Conservation (phyloP, 2,113 vertebrate genomes). For the Notechis scutatus region DNA sequence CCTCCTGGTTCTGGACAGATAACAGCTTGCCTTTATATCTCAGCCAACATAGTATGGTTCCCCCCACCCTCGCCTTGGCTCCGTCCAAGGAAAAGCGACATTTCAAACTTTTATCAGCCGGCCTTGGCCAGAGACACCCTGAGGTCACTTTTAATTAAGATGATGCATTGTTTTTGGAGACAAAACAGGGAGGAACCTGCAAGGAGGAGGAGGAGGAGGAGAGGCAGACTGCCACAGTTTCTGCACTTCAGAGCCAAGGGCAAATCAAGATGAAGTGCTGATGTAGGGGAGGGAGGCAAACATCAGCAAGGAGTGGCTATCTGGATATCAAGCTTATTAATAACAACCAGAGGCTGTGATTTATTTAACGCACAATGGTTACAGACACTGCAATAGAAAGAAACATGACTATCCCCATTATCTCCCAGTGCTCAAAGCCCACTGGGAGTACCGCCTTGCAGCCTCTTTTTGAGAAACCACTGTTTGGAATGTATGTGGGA, state of each 20-base stretch:
- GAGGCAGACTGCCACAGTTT: not conserved
- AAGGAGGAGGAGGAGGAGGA: not conserved
- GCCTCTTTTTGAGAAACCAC: not conserved
- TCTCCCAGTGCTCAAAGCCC: not conserved
- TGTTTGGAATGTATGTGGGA: not conserved
- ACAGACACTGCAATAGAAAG: not conserved
- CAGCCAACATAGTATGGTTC: not conserved
- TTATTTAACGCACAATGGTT: not conserved
- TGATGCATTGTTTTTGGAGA: not conserved
- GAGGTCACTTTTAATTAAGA: slow-evolving; percentile 5
- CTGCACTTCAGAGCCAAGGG: not conserved
- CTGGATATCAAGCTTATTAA: not conserved
- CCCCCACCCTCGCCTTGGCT: not conserved
- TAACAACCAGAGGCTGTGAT: not conserved
- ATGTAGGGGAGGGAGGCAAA: not conserved
- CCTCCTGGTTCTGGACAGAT: not conserved
- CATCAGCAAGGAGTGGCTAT: not conserved
- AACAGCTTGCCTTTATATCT: not conserved
- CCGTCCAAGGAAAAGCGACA: not conserved
- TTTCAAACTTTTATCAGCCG: too few relatives aligned
- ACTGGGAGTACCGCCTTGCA: not conserved
- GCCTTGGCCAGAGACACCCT: not conserved
- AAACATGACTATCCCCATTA: not conserved
- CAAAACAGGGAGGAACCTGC: not conserved
- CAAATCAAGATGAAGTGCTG: not conserved